Conservation (phyloP, 2,113 vertebrate genomes). For the Agelaius tricolor region DNA sequence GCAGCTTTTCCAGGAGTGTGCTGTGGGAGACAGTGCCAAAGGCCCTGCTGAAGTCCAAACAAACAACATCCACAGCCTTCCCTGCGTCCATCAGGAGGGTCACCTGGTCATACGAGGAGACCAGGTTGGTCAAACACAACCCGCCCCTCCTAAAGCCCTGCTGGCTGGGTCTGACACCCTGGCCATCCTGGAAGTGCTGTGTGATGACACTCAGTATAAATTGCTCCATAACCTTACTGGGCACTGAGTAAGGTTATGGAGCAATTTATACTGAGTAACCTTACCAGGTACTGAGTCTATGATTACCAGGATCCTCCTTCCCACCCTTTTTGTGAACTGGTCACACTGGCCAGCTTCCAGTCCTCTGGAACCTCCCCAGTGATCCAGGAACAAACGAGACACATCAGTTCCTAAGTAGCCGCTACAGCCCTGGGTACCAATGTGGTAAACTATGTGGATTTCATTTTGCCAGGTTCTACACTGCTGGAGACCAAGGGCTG, state of each 20-base stretch:
- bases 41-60: background rate
- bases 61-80: background rate
- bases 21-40: background rate
- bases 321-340: background rate
- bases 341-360: background rate
- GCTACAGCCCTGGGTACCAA: background rate
- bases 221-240: rapidly evolving
- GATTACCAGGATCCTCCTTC: background rate
- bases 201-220: background rate
- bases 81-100: background rate
- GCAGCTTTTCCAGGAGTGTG: background rate
- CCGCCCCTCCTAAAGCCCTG: background rate
- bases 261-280: no score
- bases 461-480: background rate
- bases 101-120: background rate
- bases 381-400: background rate
- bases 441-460: rapidly evolving
- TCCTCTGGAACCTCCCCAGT: background rate
- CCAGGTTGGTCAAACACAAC: background rate
- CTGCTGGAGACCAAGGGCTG: background rate
- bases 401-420: background rate
- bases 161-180: background rate
- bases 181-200: background rate
- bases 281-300: background rate
- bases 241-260: background rate